phyloP scores from a whole-genome alignment of 2,113 vertebrate genomes.

The Rhinopithecus roxellana region DNA sequence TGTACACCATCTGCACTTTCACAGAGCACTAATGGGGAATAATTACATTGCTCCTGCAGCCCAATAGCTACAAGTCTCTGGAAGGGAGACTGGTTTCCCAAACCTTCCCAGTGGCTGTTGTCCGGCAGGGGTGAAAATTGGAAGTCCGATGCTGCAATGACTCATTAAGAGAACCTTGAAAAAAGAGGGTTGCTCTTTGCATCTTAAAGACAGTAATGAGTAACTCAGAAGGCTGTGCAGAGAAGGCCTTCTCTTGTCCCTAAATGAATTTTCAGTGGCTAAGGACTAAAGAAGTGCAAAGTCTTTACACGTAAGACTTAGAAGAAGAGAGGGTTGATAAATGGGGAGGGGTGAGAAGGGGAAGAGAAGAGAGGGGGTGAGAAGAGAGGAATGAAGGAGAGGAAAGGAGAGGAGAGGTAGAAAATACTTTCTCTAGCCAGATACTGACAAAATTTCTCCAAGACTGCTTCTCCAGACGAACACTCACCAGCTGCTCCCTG shows the following conservation, averaged over 20 bases:
- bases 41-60: conserved; percentile 46
- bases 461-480: conserved; percentile 44
- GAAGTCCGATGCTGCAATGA: conserved; percentile 56
- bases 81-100: conserved; percentile 1
- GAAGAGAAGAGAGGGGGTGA: rapidly evolving
- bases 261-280: conserved; percentile 60
- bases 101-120: conserved; percentile 7
- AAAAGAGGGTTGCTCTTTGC: conserved; percentile 33
- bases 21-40: conserved; percentile 64
- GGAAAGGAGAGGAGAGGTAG: not conserved
- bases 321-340: no score
- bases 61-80: conserved; percentile 27
- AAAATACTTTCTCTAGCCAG: conserved; percentile 5
- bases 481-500: conserved; percentile 68
- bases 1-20: conserved; percentile 1
- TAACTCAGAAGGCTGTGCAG: not conserved
- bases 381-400: no score
- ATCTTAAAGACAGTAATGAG: conserved; percentile 61
- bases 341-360: rapidly evolving
- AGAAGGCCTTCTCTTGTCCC: conserved; percentile 35
- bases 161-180: conserved; percentile 68
- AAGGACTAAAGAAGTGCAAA: not conserved
- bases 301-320: not conserved
- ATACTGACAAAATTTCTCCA: conserved; percentile 55
- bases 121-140: conserved; percentile 60